Base-by-base conservation (phyloP, 37 sponge, comb jelly and placozoan species). In the Bolinopsis microptera region DNA sequence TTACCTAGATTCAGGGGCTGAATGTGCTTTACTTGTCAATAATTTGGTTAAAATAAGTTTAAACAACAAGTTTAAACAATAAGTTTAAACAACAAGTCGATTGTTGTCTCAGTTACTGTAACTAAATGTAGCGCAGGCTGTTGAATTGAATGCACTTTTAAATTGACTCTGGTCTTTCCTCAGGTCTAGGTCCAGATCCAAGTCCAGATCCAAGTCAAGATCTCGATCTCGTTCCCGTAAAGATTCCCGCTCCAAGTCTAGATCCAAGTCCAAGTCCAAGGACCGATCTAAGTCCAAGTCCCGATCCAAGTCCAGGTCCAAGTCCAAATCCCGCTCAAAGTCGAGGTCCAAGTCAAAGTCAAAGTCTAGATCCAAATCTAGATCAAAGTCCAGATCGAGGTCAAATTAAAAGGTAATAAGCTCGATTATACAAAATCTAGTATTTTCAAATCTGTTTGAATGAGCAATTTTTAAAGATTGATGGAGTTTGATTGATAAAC, bases 121-220 rank as follows among this genome's bases (percentile, higher is more conserved):
- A n/a, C n/a, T n/a, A n/a, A n/a, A n/a, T n/a, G n/a, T n/a, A n/a
- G n/a, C n/a, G n/a, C n/a, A n/a, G n/a, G n/a, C n/a, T n/a, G n/a
- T n/a, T n/a, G n/a, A n/a, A n/a, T n/a, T n/a, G n/a, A n/a, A n/a
- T n/a, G n/a, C n/a, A n/a, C n/a, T n/a, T n/a, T n/a, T n/a, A n/a
- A n/a, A n/a, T n/a, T n/a, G n/a, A n/a, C n/a, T n/a, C n/a, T n/a
- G n/a, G n/a, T n/a, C n/a, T n/a, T n/a, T n/a, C n/a, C n/a, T n/a
- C n/a, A n/a, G n/a, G n/a, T n/a, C n/a, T n/a, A n/a, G n/a, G n/a
- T 77, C 33, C 80, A 86, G 90, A 48, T 86, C 90, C 48, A 28
- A 30, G 40, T 41, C 61, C 61, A 22, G 90, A 40, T 86, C 90
- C n/a, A 86, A 40, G 61, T 41, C 41, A 1, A 13, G 90, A 41